Base-by-base conservation (phyloP, 2,888 invertebrate species). In the Prostheceraeus crozeri region DNA sequence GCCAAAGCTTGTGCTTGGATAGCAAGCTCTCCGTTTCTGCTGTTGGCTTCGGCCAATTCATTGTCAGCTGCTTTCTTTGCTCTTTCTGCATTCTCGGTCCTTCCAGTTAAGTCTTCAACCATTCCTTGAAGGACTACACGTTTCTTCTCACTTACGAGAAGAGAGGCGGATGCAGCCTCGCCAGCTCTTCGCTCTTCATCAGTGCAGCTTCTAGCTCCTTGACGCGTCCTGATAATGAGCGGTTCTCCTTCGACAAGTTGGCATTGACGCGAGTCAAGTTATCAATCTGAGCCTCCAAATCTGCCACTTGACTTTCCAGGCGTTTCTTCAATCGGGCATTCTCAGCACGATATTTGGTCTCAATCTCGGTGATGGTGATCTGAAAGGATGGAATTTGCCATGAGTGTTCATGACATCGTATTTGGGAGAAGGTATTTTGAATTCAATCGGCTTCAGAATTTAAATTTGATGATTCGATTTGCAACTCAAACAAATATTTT, bases 1-100 rank as follows among this genome's bases (percentile, higher is more conserved):
- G 89, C 85, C 76, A 98, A 81, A 81, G 90, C 90, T 67, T 91
- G 89, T 79, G 96, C 91, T 82, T 89, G 87, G 72, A 88, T 85
- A 71, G 85, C 87, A 77, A 94, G 80, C 80, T 96, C 94, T 74
- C 87, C 90, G 80, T 93, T 85, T 77, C 93, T 89, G 72, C 85
- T 84, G 72, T 82, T 82, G 63, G 89, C 84, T 75, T 96, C 96
- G 79, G 91, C 91, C 76, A 84, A 87, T 76, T 87, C 76, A 62
- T 64, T 68, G 63, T 76, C 76, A 58, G 76, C 75, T 63, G 71
- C 70, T 69, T 76, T 76, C 67, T 74, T 71, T 51, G 69, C 73
- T 64, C 76, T 67, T 65, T 76, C 76, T 59, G 75, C 74, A 58
- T 69, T 70, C 65, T 80, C 80, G 61, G 79, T 71, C 48, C 77